Base-by-base conservation (phyloP, 2,888 invertebrate genomes). In the Cataglyphis cursor region DNA sequence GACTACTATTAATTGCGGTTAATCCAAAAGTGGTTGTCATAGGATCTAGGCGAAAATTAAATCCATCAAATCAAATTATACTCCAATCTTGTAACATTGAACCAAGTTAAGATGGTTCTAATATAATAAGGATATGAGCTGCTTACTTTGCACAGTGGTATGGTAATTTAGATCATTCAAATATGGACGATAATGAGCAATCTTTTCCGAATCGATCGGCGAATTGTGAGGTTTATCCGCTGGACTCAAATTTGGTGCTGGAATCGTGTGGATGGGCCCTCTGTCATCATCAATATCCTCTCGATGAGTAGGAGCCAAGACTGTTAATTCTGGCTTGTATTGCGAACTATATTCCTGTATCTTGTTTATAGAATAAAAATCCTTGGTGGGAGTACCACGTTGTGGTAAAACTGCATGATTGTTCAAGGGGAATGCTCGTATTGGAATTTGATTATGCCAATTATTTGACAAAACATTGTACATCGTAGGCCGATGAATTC, bases 251-350 rank as follows among this genome's bases (percentile, higher is more conserved):
- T 98, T 98, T 10, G 98, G 98, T 35, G 98, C 98, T 92, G 98
- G 98, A 88, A 98, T 97, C 12, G 98, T 98, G 95, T 98, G 98
- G 93, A 98, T 98, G 2, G 98, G 98, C 90, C 97, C 97, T 93
- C 96, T 96, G 83, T 95, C 95, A 83, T 94, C 94, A 82, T 94
- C 94, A 35, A 93, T 73, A 15, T 87, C 88, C 0, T 90, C 93
- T 41, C 92, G 88, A 83, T 94, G 93, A 1, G 91, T 92, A 5
- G 92, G 85, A 28, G 92, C 91, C 65, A 93, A 76, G 1, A 90
- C 85, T 21, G 88, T 85, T 2, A 91, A 80, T 72, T 92, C 93
- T 54, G 93, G 92, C 28, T 92, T 87, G 62, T 92, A 93, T 44
- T 94, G 93, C 3, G 89, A 85, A 59, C 89, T 91, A 38, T 87